phyloP scores from a whole-genome alignment of 2,888 invertebrate genomes.

The Phyllotreta striolata region DNA sequence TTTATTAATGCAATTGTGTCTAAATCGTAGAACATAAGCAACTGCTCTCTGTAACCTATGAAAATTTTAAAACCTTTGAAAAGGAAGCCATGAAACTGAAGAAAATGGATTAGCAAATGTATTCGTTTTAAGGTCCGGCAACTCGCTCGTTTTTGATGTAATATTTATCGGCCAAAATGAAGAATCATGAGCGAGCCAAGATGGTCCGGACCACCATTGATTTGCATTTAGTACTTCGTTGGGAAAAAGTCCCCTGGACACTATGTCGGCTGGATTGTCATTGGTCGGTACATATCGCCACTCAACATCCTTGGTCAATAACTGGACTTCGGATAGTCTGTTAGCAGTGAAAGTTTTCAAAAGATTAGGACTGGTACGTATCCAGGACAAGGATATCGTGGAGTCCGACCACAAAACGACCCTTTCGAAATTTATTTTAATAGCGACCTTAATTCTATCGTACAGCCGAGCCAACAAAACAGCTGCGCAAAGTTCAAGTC shows the following conservation, averaged over 20 bases:
- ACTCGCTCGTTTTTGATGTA: neutral
- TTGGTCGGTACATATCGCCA: conserved; percentile 27
- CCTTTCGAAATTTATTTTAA: neutral
- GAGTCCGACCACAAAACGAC: conserved; percentile 18
- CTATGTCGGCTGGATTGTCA: conserved; percentile 24
- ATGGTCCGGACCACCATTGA: conserved; percentile 27
- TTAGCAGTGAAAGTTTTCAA: conserved; percentile 29
- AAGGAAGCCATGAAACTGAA: neutral
- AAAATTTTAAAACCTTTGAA: neutral
- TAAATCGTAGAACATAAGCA: neutral
- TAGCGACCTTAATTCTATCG: neutral
- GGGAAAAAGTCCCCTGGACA: conserved; percentile 29
- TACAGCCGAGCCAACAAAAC: conserved; percentile 4
- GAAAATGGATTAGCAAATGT: neutral
- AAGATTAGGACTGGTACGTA: neutral
- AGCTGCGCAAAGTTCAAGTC: conserved; percentile 3
- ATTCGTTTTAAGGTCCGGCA: conserved; percentile 13
- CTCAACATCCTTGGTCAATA: neutral
- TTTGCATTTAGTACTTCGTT: conserved; percentile 7
- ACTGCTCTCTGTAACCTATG: neutral
- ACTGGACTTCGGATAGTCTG: conserved; percentile 30
- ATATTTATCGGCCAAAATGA: conserved; percentile 17
- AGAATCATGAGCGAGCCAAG: conserved; percentile 18
- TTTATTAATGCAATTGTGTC: neutral
- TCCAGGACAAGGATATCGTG: conserved; percentile 28